Conservation (phyloP, 2,797 vertebrate species). For the Sebastes oblongus region DNA sequence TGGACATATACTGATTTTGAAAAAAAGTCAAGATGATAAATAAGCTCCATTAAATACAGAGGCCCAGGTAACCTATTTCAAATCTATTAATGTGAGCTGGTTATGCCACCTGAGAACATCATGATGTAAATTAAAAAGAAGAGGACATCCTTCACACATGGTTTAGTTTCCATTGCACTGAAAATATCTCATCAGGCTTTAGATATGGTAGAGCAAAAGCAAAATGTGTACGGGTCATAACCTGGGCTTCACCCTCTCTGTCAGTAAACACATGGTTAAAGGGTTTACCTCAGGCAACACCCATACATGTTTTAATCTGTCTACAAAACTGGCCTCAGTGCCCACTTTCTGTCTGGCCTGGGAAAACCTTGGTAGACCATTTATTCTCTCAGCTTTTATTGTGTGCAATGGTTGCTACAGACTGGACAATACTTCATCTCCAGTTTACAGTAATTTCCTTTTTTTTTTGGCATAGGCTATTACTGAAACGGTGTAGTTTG, state of each 20-base stretch:
- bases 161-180: not conserved
- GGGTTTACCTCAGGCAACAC: not conserved
- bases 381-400: not conserved
- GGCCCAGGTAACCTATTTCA: not conserved
- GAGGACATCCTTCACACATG: not conserved
- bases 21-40: not conserved
- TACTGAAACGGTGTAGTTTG: not conserved
- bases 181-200: not conserved
- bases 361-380: not conserved
- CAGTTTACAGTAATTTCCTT: not conserved
- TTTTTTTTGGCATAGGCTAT: not conserved
- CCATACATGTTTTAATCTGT: constrained; percentile 28
- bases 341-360: not conserved
- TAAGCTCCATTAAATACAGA: not conserved
- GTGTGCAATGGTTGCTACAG: not conserved
- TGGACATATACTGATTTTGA: not conserved
- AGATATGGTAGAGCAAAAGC: not conserved
- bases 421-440: not conserved
- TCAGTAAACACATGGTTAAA: not conserved
- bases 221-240: not conserved
- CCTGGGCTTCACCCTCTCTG: not conserved
- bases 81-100: not conserved
- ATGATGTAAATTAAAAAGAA: not conserved
- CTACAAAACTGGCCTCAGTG: not conserved
- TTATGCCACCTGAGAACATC: not conserved